A percentile compares a stretch with the other conserved stretches of the same genome.
Conservation (phyloP, 2,888 invertebrate species). For the Zaprionus lineosus region DNA sequence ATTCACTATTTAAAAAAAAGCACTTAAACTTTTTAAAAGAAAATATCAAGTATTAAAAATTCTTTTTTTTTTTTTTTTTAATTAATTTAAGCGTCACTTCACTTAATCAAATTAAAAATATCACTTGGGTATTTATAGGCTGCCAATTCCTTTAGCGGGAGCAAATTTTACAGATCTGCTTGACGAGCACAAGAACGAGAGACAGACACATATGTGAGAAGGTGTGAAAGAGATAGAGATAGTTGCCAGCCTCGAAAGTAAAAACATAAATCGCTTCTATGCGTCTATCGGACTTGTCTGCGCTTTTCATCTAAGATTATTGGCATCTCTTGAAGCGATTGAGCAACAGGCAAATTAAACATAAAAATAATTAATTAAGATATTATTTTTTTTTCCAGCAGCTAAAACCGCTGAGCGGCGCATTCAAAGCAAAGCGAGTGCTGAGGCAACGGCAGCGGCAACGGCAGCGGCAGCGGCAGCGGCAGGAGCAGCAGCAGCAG, state of each 20-base stretch:
- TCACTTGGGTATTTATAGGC: too few relatives aligned
- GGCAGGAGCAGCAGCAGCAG: constrained; percentile 45
- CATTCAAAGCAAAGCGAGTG: constrained; percentile 67
- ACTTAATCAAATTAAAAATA: too few relatives aligned
- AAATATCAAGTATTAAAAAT: too few relatives aligned
- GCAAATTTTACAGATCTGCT: background rate
- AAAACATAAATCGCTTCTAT: too few relatives aligned
- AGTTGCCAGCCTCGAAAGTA: constrained; percentile 24
- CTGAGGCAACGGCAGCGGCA: constrained; percentile 37
- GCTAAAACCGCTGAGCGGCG: constrained; percentile 38
- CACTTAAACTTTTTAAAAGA: too few relatives aligned
- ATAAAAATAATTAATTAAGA: constrained; percentile 24
- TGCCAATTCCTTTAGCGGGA: background rate
- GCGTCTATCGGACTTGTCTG: too few relatives aligned
- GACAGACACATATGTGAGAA: constrained; percentile 5
- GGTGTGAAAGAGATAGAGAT: background rate
- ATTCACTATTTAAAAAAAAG: too few relatives aligned
- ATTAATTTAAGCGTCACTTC: too few relatives aligned
- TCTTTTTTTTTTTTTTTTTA: constrained; percentile 4
- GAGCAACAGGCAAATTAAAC: background rate
- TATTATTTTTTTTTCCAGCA: constrained; percentile 2
- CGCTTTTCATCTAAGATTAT: constrained; percentile 5
- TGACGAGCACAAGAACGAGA: constrained; percentile 32
- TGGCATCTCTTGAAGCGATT: background rate
- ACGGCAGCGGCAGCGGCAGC: constrained; percentile 39